Evolutionary conservation across 2,797 vertebrate species (phyloP).

Genomic region (Microchirus variegatus): DNA sequence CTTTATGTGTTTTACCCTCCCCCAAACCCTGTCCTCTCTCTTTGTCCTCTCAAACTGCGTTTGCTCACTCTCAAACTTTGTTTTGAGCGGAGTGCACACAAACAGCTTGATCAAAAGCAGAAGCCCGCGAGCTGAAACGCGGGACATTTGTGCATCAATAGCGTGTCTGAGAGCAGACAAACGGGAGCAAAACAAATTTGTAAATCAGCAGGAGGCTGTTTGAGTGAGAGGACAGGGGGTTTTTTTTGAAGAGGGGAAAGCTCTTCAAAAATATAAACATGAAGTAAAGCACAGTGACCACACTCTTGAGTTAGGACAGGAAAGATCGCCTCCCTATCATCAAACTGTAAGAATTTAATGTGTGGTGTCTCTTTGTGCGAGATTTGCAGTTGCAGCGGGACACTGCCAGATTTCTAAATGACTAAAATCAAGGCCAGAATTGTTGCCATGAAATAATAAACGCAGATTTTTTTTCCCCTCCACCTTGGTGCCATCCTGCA

Average conservation of each 20-base stretch:
- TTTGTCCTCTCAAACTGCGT: neutral
- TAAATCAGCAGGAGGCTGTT: neutral
- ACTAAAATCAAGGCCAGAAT: conserved; percentile 14
- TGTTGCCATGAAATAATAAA: conserved; percentile 41
- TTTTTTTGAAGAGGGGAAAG: neutral
- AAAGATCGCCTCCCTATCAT: neutral
- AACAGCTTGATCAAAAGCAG: neutral
- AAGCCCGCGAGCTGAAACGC: too few species aligned
- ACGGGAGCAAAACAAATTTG: conserved; percentile 1
- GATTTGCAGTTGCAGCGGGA: too few species aligned
- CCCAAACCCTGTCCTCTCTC: neutral
- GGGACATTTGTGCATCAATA: too few species aligned
- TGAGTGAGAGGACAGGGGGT: neutral
- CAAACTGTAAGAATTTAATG: neutral
- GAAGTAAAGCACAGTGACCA: neutral
- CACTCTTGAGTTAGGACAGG: neutral
- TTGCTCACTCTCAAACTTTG: neutral
- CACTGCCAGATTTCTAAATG: conserved; percentile 4
- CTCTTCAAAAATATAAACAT: neutral
- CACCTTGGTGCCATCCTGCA: conserved; percentile 42
- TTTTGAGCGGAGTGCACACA: neutral
- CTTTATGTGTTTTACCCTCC: too few species aligned
- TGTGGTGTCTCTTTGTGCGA: too few species aligned
- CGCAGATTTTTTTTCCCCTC: conserved; percentile 25
- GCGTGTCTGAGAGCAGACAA: neutral